phyloP scores from a whole-genome alignment of 2,113 vertebrate genomes.

The Pimephales promelas region DNA sequence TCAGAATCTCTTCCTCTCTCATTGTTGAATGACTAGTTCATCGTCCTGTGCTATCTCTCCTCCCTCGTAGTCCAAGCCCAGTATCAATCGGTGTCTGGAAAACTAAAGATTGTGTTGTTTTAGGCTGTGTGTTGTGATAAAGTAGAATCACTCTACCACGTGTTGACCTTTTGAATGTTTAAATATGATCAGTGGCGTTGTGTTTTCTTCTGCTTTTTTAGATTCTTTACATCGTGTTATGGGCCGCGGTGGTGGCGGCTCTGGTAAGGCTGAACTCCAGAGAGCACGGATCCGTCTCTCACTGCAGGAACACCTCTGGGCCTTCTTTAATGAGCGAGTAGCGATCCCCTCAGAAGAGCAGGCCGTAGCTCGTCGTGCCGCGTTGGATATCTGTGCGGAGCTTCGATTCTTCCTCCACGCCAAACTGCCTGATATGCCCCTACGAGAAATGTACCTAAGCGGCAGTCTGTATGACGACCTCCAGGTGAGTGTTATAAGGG shows the following conservation, averaged over 20 bases:
- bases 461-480: slow-evolving; percentile 96
- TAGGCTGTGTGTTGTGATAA: neutral
- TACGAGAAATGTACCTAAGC: slow-evolving; percentile 96
- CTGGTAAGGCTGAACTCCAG: slow-evolving; percentile 82
- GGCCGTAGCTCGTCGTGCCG: slow-evolving; percentile 87
- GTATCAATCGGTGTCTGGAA: neutral
- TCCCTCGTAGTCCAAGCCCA: neutral
- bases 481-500: slow-evolving; percentile 77
- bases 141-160: neutral
- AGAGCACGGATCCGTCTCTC: slow-evolving; percentile 89
- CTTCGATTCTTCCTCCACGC: slow-evolving; percentile 90
- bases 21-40: neutral
- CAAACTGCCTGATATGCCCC: slow-evolving; percentile 96
- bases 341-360: slow-evolving; percentile 88
- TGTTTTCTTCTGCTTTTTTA: slow-evolving; percentile 36
- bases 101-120: neutral
- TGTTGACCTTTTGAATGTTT: neutral
- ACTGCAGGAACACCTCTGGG: slow-evolving; percentile 90
- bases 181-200: neutral
- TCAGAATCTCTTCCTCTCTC: neutral
- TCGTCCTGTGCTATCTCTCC: neutral
- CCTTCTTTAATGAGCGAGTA: slow-evolving; percentile 84
- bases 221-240: slow-evolving; percentile 67
- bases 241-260: slow-evolving; percentile 59
- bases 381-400: slow-evolving; percentile 93